Conservation (phyloP, 2,888 invertebrate species). For the Heliconius aoede region DNA sequence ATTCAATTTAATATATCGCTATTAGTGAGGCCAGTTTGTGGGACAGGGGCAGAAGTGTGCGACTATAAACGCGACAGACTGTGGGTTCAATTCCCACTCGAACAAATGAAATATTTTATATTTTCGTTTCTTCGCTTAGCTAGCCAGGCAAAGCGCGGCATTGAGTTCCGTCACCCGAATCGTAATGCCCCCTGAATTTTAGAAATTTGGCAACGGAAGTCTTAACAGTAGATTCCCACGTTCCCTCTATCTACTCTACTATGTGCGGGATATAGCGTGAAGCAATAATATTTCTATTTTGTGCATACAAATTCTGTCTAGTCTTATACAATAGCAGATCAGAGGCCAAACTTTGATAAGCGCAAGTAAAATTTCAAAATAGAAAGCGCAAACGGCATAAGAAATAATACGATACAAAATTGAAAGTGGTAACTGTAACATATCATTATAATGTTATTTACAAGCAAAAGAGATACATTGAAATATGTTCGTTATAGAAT, state of each 20-base stretch:
- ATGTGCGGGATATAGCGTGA: too few relatives aligned
- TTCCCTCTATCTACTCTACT: too few relatives aligned
- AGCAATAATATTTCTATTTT: neutral
- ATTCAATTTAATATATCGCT: too few relatives aligned
- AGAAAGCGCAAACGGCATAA: slow-evolving; percentile 66
- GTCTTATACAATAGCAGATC: neutral
- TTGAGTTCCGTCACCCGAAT: neutral
- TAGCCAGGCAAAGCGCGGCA: too few relatives aligned
- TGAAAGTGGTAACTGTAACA: slow-evolving; percentile 63
- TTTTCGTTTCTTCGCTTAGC: neutral
- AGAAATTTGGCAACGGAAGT: too few relatives aligned
- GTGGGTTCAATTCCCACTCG: too few relatives aligned
- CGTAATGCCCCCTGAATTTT: too few relatives aligned
- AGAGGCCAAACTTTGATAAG: slow-evolving; percentile 34
- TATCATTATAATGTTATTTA: slow-evolving; percentile 62
- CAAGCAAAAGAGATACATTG: slow-evolving; percentile 56
- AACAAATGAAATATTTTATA: neutral
- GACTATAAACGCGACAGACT: neutral
- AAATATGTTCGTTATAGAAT: neutral
- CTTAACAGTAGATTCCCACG: too few relatives aligned
- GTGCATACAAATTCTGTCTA: neutral
- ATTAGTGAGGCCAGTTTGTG: too few relatives aligned
- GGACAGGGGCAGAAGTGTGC: too few relatives aligned
- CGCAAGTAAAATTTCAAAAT: slow-evolving; percentile 61
- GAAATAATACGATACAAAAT: slow-evolving; percentile 64